A percentile compares a stretch with the other conserved stretches of the same genome.
These are phyloP conservation scores for Agriopis marginaria DNA, from an alignment of 2,888 invertebrate species.

Conservation along the genomic window DNA sequence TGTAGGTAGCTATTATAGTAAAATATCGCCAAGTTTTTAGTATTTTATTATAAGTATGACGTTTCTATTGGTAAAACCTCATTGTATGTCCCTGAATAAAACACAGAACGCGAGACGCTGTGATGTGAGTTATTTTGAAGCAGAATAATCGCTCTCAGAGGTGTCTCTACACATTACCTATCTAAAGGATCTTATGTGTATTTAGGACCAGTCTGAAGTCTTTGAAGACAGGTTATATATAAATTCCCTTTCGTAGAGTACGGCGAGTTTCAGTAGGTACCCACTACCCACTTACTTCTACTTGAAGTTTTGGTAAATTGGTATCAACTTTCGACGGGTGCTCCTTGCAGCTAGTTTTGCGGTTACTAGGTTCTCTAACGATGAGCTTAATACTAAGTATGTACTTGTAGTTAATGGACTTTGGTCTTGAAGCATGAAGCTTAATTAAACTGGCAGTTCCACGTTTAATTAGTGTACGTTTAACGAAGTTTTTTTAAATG, in stretches of 20 bases:
- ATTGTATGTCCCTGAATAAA: too few relatives aligned
- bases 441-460: neutral
- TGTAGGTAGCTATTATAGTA: too few relatives aligned
- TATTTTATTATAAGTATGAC: too few relatives aligned
- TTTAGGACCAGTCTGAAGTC: conserved; percentile 36
- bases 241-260: conserved; percentile 25
- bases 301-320: conserved; percentile 10
- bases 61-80: too few relatives aligned
- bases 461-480: neutral
- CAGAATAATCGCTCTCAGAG: conserved; percentile 11
- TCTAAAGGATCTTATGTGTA: conserved; percentile 38
- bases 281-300: conserved; percentile 7
- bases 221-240: conserved; percentile 40
- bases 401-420: conserved; percentile 15
- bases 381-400: conserved; percentile 10
- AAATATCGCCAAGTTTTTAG: too few relatives aligned
- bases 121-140: conserved; percentile 9
- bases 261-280: conserved; percentile 14
- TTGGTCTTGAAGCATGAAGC: conserved; percentile 1
- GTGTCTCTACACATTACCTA: conserved; percentile 17
- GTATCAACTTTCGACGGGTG: conserved; percentile 12
- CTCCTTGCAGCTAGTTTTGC: conserved; percentile 14
- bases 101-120: neutral
- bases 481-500: too few relatives aligned
- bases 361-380: conserved; percentile 15